Evolutionary conservation across 2,113 vertebrate species (phyloP), one percentile per base, ranked within the genome.

Genomic region (Pica pica): DNA sequence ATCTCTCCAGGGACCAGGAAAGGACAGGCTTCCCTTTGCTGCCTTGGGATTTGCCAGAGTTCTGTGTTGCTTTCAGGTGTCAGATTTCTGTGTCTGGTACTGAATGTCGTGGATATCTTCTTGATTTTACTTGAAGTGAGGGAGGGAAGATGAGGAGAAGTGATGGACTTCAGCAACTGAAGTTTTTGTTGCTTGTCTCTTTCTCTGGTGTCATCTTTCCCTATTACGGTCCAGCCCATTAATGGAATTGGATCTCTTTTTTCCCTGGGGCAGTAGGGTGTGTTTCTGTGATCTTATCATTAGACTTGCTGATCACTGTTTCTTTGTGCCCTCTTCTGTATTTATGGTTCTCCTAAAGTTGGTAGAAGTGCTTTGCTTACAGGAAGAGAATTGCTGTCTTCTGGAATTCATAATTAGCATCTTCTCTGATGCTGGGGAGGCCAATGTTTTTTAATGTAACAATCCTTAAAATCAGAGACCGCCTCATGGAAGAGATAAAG

Each of bases 201-300:
- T 55, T 64, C 53, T 83, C 26, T 83, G 75, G 90, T 95, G 55
- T 95, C 55, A 31, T 63, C 64, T 95, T 95, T 93, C 87, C 71
- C 63, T 93, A 6, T 85, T 95, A 7, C 1, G 0, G 90, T 96
- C 63, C 75, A 78, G 47, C 41, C 70, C 7, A 6, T 61, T 95
- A 88, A 74, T 93, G 85, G 76, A 87, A 85, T 67, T 46, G 39
- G 90, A 56, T 86, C 50, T 82, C 55, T 68, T 52, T 90, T 57
- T 44, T 3, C 77, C 50, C 46, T 30, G 2, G 63, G 52, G 83
- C 76, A 77, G 5, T 10, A 70, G 84, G 74, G 94, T 1, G 16
- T 86, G 50, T 93, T 91, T 79, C 65, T 79, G 1, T 82, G 82
- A 80, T 96, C 65, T 91, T 94, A 87, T 57, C 47, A 16, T 68